These are phyloP conservation scores for Mamestra brassicae DNA, from an alignment of 2,888 invertebrate genomes.

Conservation along the genomic window DNA sequence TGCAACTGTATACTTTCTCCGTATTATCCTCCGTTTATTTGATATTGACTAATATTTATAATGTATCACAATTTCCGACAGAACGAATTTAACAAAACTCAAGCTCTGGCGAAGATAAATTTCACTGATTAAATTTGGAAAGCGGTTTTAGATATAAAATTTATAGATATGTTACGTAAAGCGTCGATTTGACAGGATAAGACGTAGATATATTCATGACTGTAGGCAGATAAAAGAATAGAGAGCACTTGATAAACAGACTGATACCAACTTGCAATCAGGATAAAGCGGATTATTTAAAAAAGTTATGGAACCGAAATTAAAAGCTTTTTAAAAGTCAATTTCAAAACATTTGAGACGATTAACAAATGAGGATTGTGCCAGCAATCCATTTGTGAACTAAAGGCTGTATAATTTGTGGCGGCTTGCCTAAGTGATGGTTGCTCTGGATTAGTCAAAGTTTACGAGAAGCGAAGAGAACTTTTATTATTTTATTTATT, in stretches of 20 bases:
- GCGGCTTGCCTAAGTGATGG: slow-evolving; percentile 48
- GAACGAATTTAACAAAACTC: slow-evolving; percentile 10
- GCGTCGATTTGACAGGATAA: slow-evolving; percentile 38
- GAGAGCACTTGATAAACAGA: slow-evolving; percentile 39
- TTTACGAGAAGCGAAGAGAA: slow-evolving; percentile 29
- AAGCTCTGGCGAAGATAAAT: slow-evolving; percentile 13
- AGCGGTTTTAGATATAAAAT: slow-evolving; percentile 37
- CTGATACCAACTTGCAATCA: slow-evolving; percentile 6
- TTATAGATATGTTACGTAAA: slow-evolving; percentile 27
- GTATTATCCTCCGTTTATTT: slow-evolving; percentile 43
- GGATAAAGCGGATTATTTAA: slow-evolving; percentile 21
- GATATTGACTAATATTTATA: slow-evolving; percentile 32
- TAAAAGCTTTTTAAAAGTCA: slow-evolving; percentile 19
- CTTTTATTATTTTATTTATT: slow-evolving; percentile 31
- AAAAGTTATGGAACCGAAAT: slow-evolving; percentile 8
- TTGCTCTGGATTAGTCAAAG: slow-evolving; percentile 46
- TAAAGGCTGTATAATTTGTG: slow-evolving; percentile 47
- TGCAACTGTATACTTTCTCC: slow-evolving; percentile 37
- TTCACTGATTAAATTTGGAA: slow-evolving; percentile 41
- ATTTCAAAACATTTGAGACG: slow-evolving; percentile 14
- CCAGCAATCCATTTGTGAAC: slow-evolving; percentile 36
- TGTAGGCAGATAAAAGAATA: slow-evolving; percentile 29
- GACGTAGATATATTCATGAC: slow-evolving; percentile 13
- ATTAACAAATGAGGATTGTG: slow-evolving; percentile 34
- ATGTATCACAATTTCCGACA: slow-evolving; percentile 14